A percentile compares a stretch with the other conserved stretches of the same genome.
Conservation (phyloP, 2,888 invertebrate genomes). For the Parascotia fuliginaria region DNA sequence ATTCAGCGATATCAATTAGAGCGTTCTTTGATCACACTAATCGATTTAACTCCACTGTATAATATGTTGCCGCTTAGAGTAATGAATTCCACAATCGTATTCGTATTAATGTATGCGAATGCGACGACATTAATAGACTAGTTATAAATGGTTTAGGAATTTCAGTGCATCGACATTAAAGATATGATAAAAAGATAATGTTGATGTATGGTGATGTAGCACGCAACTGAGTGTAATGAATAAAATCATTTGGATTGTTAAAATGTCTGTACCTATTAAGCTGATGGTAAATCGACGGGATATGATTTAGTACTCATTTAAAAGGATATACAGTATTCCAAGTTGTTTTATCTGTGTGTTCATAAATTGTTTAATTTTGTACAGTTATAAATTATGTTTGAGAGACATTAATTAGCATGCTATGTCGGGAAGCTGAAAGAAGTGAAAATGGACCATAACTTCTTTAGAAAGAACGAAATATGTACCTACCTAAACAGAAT, state of each 20-base stretch:
- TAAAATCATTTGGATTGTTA: constrained; percentile 7
- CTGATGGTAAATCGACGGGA: background rate
- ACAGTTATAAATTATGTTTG: too few relatives aligned
- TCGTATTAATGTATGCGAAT: constrained; percentile 3
- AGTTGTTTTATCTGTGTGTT: too few relatives aligned
- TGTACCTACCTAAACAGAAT: too few relatives aligned
- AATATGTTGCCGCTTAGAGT: background rate
- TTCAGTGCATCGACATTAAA: constrained; percentile 37
- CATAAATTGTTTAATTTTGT: too few relatives aligned
- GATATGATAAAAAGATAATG: constrained; percentile 43
- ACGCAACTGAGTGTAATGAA: constrained; percentile 24
- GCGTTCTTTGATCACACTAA: background rate
- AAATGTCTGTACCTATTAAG: constrained; percentile 1
- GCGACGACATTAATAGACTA: constrained; percentile 10
- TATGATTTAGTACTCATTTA: background rate
- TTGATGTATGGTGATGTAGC: constrained; percentile 38
- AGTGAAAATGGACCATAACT: too few relatives aligned
- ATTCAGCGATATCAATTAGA: background rate
- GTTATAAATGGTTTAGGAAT: constrained; percentile 46
- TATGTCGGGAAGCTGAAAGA: too few relatives aligned
- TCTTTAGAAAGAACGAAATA: too few relatives aligned
- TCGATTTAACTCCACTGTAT: background rate
- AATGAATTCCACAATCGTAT: constrained; percentile 5
- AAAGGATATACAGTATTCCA: background rate
- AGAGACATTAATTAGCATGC: too few relatives aligned